phyloP scores from a whole-genome alignment of 2,888 invertebrate genomes.

The Hypsopygia costalis region DNA sequence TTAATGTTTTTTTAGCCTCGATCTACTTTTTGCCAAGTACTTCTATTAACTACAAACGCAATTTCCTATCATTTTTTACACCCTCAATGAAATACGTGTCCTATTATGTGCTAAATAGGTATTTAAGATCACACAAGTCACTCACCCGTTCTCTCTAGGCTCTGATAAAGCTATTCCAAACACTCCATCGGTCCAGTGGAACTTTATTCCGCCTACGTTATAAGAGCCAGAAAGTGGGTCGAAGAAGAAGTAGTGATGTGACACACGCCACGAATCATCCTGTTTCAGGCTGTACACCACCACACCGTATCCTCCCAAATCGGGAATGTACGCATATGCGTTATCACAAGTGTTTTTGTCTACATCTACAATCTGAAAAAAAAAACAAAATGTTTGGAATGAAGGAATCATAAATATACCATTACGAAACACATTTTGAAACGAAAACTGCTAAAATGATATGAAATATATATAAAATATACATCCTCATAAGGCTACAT shows the following conservation, averaged over 20 bases:
- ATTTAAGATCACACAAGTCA: constrained; percentile 10
- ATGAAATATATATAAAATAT: too few species aligned
- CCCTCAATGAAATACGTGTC: constrained; percentile 5
- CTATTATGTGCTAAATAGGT: constrained; percentile 1
- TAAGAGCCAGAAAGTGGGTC: constrained; percentile 89
- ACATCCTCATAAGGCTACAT: too few species aligned
- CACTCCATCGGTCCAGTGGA: constrained; percentile 93
- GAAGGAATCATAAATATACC: too few species aligned
- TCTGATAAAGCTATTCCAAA: constrained; percentile 87
- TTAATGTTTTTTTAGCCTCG: neutral
- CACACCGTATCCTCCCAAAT: constrained; percentile 87
- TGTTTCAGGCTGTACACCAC: constrained; percentile 88
- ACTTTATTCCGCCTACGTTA: constrained; percentile 88
- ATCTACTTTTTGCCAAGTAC: neutral
- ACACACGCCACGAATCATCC: constrained; percentile 88
- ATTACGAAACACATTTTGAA: too few species aligned
- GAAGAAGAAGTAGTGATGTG: constrained; percentile 91
- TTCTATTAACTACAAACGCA: neutral
- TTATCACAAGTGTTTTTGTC: constrained; percentile 85
- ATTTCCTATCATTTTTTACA: constrained; percentile 2
- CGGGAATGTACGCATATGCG: constrained; percentile 89
- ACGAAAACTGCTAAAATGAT: too few species aligned
- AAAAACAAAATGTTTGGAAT: too few species aligned
- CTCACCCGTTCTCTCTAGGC: constrained; percentile 77
- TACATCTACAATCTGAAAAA: constrained; percentile 84